Evolutionary conservation across 1,140 invertebrate species (phyloP).

Genomic region (Drosophila aff.): DNA sequence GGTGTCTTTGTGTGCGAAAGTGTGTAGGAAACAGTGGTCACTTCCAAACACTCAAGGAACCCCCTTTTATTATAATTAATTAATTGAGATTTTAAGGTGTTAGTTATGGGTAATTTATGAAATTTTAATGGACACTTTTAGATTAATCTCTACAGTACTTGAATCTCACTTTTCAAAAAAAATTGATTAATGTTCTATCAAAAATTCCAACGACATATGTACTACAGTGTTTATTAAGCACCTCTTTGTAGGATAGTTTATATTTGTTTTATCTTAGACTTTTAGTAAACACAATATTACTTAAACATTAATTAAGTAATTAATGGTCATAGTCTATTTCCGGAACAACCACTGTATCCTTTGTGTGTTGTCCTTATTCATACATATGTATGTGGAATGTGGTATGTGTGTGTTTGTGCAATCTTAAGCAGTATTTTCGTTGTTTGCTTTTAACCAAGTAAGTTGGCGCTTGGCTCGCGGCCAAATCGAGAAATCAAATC

Average conservation of each 20-base stretch:
- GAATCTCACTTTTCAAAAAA: not conserved
- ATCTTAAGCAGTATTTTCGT: slow-evolving; percentile 66
- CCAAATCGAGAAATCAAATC: slow-evolving; percentile 70
- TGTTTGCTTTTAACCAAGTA: slow-evolving; percentile 56
- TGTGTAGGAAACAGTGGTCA: slow-evolving; percentile 13
- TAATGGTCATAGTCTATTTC: not conserved
- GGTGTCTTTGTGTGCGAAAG: slow-evolving; percentile 4
- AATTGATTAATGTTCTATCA: not conserved
- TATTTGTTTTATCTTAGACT: not conserved
- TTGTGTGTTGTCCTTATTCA: slow-evolving; percentile 6
- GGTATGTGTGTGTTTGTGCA: slow-evolving; percentile 24
- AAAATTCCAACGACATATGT: not conserved
- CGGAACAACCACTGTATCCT: slow-evolving; percentile 7
- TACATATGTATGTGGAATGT: not conserved
- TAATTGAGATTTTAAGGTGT: not conserved
- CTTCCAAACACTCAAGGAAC: not conserved
- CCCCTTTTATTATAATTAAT: not conserved
- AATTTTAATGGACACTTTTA: not conserved
- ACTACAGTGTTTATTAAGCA: no score
- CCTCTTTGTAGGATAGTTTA: not conserved
- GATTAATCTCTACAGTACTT: no score
- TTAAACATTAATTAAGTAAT: not conserved
- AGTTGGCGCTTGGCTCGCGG: slow-evolving; percentile 64
- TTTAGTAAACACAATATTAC: not conserved
- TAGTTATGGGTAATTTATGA: not conserved